Conservation (phyloP, 2,113 vertebrate species). For the Blennius ocellaris region DNA sequence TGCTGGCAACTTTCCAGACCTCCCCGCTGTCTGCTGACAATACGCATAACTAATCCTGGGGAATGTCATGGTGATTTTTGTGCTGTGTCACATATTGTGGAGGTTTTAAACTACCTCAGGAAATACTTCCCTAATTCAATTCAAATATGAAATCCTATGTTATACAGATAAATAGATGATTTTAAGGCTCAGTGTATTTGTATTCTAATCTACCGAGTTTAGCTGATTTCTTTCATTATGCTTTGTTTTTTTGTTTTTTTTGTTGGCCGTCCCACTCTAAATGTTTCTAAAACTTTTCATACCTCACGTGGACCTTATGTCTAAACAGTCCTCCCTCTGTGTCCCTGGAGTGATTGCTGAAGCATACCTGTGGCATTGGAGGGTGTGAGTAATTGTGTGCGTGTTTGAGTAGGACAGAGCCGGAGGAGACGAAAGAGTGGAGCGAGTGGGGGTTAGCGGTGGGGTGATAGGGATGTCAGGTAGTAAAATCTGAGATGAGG, state of each 20-base stretch:
- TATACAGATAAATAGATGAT: background rate
- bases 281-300: background rate
- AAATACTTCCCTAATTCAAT: constrained; percentile 9
- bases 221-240: background rate
- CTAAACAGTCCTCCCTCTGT: constrained; percentile 1
- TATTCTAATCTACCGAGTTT: background rate
- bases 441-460: constrained; percentile 68
- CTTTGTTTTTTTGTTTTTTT: background rate
- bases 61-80: constrained; percentile 59
- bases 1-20: constrained; percentile 66
- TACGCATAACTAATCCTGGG: constrained; percentile 69
- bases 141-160: background rate
- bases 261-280: too few relatives aligned
- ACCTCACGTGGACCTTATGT: background rate
- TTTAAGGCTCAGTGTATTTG: background rate
- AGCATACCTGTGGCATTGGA: constrained; percentile 62
- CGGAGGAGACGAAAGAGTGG: constrained; percentile 35
- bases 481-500: constrained; percentile 81
- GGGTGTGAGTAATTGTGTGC: constrained; percentile 31
- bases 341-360: constrained; percentile 1
- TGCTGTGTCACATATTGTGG: constrained; percentile 39
- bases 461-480: constrained; percentile 80
- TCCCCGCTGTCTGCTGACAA: constrained; percentile 70
- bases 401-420: constrained; percentile 40
- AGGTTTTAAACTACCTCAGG: constrained; percentile 24